A percentile compares a stretch with the other conserved stretches of the same genome.
phyloP scores from a whole-genome alignment of 2,888 invertebrate genomes.

The Lepidochrysops patricia region DNA sequence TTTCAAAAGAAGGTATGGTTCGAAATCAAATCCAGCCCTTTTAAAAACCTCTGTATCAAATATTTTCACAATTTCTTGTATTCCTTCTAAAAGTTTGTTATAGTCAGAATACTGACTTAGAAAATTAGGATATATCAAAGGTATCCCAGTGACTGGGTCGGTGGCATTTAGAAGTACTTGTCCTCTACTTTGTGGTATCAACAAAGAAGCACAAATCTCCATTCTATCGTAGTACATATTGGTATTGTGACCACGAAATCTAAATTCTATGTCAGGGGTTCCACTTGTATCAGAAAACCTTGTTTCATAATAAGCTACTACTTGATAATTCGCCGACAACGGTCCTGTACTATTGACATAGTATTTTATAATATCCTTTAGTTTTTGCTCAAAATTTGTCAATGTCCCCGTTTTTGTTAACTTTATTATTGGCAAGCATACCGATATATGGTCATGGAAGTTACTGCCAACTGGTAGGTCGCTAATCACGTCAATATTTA shows the following conservation, averaged over 20 bases:
- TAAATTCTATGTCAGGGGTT: conserved; percentile 59
- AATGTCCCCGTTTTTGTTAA: conserved; percentile 50
- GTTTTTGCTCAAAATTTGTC: conserved; percentile 50
- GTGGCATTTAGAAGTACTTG: conserved; percentile 56
- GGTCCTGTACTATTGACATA: conserved; percentile 58
- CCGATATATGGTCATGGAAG: conserved; percentile 63
- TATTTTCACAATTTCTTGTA: conserved; percentile 53
- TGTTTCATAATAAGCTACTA: conserved; percentile 56
- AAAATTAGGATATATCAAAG: conserved; percentile 62
- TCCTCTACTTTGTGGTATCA: conserved; percentile 62
- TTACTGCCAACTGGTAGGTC: conserved; percentile 62
- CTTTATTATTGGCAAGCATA: conserved; percentile 60
- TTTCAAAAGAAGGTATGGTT: conserved; percentile 51
- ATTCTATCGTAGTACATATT: conserved; percentile 66
- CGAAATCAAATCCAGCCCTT: conserved; percentile 52
- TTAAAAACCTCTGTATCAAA: conserved; percentile 66
- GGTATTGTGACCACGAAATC: conserved; percentile 62
- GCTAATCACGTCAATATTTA: conserved; percentile 43
- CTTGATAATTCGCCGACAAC: conserved; percentile 62
- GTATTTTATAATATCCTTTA: conserved; percentile 58
- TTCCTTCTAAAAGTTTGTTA: conserved; percentile 56
- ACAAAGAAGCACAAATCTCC: conserved; percentile 55
- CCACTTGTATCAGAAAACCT: conserved; percentile 51
- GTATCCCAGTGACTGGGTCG: conserved; percentile 52
- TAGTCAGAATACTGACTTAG: conserved; percentile 51